phyloP scores from a whole-genome alignment of 1,140 invertebrate species.

The Hycleus cichorii region DNA sequence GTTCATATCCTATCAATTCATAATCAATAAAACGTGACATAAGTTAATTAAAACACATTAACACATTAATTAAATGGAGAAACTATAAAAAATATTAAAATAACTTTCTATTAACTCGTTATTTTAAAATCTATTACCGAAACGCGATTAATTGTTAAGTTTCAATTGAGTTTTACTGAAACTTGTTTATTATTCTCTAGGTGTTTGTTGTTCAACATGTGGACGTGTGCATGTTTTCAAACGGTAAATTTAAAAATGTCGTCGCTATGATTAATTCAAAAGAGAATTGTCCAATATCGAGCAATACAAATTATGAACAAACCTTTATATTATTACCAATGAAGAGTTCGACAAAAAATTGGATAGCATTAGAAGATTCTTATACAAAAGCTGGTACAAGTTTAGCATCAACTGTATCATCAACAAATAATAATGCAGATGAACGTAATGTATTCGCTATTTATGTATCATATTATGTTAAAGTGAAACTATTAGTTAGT shows the following conservation, averaged over 20 bases:
- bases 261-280: conserved; percentile 79
- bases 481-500: conserved; percentile 71
- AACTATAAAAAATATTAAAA: too few species aligned
- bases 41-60: too few species aligned
- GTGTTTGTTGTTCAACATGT: conserved; percentile 90
- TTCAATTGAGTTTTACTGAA: neutral
- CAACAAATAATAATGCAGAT: conserved; percentile 42
- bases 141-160: too few species aligned
- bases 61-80: too few species aligned
- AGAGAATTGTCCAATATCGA: conserved; percentile 56
- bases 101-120: too few species aligned
- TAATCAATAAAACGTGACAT: too few species aligned
- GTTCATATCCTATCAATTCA: too few species aligned
- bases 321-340: conserved; percentile 61
- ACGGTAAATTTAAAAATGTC: conserved; percentile 97
- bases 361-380: conserved; percentile 72
- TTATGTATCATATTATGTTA: conserved; percentile 84
- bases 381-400: conserved; percentile 60
- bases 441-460: conserved; percentile 75
- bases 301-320: conserved; percentile 53
- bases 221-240: conserved; percentile 98
- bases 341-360: conserved; percentile 71
- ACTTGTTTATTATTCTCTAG: conserved; percentile 42
- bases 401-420: conserved; percentile 61
- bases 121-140: too few species aligned